Evolutionary conservation across 1,140 invertebrate species (phyloP), one percentile per base, ranked within the genome.

Genomic region (Cecropterus lyciades): DNA sequence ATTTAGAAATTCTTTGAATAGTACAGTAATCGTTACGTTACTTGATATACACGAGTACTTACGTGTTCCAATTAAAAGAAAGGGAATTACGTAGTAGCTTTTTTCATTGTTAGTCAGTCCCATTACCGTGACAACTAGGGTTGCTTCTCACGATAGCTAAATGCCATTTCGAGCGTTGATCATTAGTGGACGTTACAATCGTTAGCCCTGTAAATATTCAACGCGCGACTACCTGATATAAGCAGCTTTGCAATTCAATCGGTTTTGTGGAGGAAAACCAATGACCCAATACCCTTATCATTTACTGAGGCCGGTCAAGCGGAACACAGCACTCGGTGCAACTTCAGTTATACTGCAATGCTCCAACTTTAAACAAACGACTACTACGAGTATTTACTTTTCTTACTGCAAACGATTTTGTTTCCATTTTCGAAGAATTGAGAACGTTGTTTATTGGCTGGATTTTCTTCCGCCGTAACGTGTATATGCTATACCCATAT

Each of bases 141-240:
- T 14, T 48, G 56, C 46, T 51, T 78, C 79, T 76, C 71, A 75
- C 72, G 72, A 69, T 64, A 65, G 70, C 51, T 73, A 78, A 84
- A 79, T 79, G 75, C 67, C 75, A 82, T 70, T 72, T 66, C 57
- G 72, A 75, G 72, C 68, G 72, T 77, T 76, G 66, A 53, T 76
- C 66, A 75, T 69, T 74, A 77, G 64, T 52, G 49, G 57, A 73
- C 73, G 75, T 82, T 78, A 77, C 70, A 80, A 68, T 75, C 77
- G 82, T 82, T 84, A 80, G 66, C 71, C 67, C 77, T 83, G 80
- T 87, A 85, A 88, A 90, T 86, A 84, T 86, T 87, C 80, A 86
- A 79, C 72, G 70, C n/a, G n/a, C 60, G 62, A 75, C 69, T 79
- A 82, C 57, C 45, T 62, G 57, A 48, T 49, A 56, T 56, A 56